Evolutionary conservation across 2,888 invertebrate species (phyloP).

Genomic region (Cataglyphis livida): DNA sequence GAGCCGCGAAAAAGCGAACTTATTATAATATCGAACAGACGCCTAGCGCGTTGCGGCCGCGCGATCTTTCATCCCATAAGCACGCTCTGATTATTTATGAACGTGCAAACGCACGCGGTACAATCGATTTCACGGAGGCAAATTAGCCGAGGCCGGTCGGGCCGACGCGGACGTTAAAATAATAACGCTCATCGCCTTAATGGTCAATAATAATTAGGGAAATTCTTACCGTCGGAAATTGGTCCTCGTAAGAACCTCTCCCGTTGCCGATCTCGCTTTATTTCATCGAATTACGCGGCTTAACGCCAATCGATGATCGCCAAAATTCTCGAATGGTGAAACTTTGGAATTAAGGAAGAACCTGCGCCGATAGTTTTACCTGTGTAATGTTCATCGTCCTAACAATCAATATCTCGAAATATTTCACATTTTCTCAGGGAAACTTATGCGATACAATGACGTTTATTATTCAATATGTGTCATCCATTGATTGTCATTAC

Average conservation of each 20-base stretch:
- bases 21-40: constrained; percentile 72
- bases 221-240: constrained; percentile 80
- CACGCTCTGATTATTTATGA: constrained; percentile 83
- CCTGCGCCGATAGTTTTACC: constrained; percentile 15
- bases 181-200: constrained; percentile 84
- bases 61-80: constrained; percentile 79
- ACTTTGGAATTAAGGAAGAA: constrained; percentile 49
- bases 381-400: constrained; percentile 5
- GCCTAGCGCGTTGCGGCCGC: constrained; percentile 60
- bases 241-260: constrained; percentile 57
- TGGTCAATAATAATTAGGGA: constrained; percentile 84
- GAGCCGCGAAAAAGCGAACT: constrained; percentile 74
- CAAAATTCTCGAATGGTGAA: constrained; percentile 50
- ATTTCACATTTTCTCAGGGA: constrained; percentile 15
- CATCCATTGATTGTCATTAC: neutral
- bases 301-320: constrained; percentile 48
- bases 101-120: constrained; percentile 80
- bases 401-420: constrained; percentile 23
- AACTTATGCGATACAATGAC: neutral
- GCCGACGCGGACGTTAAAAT: constrained; percentile 82
- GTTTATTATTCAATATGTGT: neutral
- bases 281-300: constrained; percentile 56
- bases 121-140: constrained; percentile 82
- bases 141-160: constrained; percentile 79
- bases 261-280: constrained; percentile 50